Base-by-base conservation (phyloP, 2,113 vertebrate species). In the Prionailurus viverrinus region DNA sequence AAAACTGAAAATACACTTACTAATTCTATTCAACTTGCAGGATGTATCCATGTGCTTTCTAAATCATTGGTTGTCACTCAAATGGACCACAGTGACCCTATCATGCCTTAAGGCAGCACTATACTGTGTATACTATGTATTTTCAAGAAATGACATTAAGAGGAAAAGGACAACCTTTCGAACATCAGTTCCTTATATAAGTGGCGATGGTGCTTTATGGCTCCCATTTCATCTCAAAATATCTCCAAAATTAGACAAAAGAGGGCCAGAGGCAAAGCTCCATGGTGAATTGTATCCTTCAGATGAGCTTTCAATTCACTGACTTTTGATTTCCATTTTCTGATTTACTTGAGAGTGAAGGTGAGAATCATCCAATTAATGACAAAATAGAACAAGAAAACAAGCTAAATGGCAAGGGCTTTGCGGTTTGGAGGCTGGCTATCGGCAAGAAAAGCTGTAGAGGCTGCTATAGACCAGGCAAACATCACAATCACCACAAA, bases 351-450 rank as follows among this genome's bases (percentile, higher is more conserved):
- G 0, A 98, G 98, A 1, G 98, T 98, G 33, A 99, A 99, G 74
- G 99, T 99, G 97, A 99, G 99, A 95, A 99, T 99, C 99, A 99
- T 99, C 99, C 99, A 99, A 79, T 99, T 99, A 96, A 99, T 99
- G 68, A 99, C 99, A 0, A 99, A 99, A 98, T 99, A 99, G 98
- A 99, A 99, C 79, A 99, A 99, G 98, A 99, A 99, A 95, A 99
- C 99, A 14, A 99, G 99, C 97, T 99, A 99, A 61, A 99, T 99
- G 1, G 99, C 99, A 0, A 99, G 99, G 0, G 99, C 99, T 97
- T 99, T 99, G 95, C 99, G 99, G 97, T 99, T 99, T 27, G 99
- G 98, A 16, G 99, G 99, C 95, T 99, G 99, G 96, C 99, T 99
- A 98, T 99, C 99, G 0, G 99, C 99, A 82, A 99, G 99, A 98